A percentile compares a stretch with the other conserved stretches of the same genome.
Conservation (phyloP, 2,888 invertebrate genomes). For the Drosophila conformis region DNA sequence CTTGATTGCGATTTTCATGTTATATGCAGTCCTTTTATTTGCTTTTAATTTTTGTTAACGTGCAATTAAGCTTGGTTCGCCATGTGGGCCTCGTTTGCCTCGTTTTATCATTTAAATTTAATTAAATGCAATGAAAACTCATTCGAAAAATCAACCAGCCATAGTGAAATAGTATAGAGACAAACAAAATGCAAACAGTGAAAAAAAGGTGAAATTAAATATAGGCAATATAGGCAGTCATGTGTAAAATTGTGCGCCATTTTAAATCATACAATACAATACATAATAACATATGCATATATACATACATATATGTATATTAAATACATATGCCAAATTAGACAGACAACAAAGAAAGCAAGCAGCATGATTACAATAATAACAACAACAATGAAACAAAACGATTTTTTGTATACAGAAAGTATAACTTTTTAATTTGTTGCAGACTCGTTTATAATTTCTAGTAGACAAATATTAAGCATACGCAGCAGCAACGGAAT, state of each 20-base stretch:
- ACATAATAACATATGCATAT: slow-evolving; percentile 35
- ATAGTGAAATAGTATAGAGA: slow-evolving; percentile 79
- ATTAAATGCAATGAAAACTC: slow-evolving; percentile 72
- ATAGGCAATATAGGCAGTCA: slow-evolving; percentile 78
- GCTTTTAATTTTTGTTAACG: slow-evolving; percentile 63
- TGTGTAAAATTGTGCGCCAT: slow-evolving; percentile 80
- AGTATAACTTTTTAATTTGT: slow-evolving; percentile 37
- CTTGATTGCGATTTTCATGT: slow-evolving; percentile 45
- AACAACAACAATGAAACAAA: slow-evolving; percentile 35
- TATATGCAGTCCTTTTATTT: slow-evolving; percentile 34
- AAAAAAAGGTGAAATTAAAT: slow-evolving; percentile 79
- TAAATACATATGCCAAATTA: slow-evolving; percentile 34
- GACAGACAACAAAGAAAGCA: slow-evolving; percentile 38
- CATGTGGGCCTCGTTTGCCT: slow-evolving; percentile 15
- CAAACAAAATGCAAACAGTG: slow-evolving; percentile 79
- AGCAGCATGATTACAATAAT: slow-evolving; percentile 50
- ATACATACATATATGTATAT: slow-evolving; percentile 33
- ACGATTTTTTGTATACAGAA: slow-evolving; percentile 37
- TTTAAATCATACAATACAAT: slow-evolving; percentile 63
- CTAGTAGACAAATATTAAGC: slow-evolving; percentile 31
- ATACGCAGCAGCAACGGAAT: slow-evolving; percentile 14
- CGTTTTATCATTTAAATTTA: slow-evolving; percentile 65
- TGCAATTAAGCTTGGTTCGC: slow-evolving; percentile 66
- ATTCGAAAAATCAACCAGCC: slow-evolving; percentile 71
- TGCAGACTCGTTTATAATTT: slow-evolving; percentile 49